Evolutionary conservation across 2,888 invertebrate species (phyloP), one percentile per base, ranked within the genome.

Genomic region (Papilio elwesi): DNA sequence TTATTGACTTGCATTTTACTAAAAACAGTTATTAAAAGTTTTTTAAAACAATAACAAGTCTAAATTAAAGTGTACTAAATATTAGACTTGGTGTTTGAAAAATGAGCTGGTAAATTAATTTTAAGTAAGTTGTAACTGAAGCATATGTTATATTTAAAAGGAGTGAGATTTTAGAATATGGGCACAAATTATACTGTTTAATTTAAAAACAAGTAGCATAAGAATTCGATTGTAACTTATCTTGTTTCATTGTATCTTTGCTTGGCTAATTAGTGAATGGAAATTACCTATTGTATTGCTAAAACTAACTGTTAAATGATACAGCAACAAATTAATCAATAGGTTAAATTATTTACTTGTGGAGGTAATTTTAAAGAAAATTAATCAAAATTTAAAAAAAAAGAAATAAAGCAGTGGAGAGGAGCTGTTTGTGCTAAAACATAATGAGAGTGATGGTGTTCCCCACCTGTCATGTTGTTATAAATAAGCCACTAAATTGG

Each of bases 161-260:
- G 76, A 81, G 79, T 82, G 80, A 83, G 81, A 83, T 82, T 80
- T 79, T 77, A 78, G 76, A 74, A 75, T 78, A 78, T 78, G 80
- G 75, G 75, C 76, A 76, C 75, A 76, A 76, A 74, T 65, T 70
- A 64, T 68, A 55, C n/a, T 66, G 59, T 43, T 52, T 70, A 57
- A 43, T 59, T 64, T 66, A 11, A 16, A 49, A 66, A 59, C n/a
- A 51, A 51, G 5, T 62, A 62, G 64, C 1, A 9, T 65, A 65
- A 49, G 48, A 43, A 62, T 65, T 26, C 49, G 9, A 16, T 36
- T 16, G 6, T 43, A 12, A 64, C 26, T 65, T 53, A 6, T 53
- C 16, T 16, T 65, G 64, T 65, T 65, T 15, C 10, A 49, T 43
- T 9, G 43, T 43, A n/a, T 15, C 59, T n/a, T 15, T 62, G 59